Evolutionary conservation across 2,888 invertebrate genomes (phyloP), one percentile per base, ranked within the genome.

Genomic region (Drosophila buzzatii): DNA sequence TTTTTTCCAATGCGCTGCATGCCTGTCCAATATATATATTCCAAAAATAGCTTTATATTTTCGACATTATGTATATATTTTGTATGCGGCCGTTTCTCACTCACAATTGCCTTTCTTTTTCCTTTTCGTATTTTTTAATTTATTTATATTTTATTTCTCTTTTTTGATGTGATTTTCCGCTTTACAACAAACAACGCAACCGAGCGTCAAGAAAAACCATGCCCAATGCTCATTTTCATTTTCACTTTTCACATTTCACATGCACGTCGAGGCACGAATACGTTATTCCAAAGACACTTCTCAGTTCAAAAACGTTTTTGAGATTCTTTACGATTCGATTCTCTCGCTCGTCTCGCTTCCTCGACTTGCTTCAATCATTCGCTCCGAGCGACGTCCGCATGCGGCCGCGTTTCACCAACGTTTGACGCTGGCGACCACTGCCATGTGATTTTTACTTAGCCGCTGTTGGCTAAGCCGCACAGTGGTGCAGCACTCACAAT

Each of bases 391-490:
- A 81, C 79, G 82, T 84, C 91, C 89, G 86, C 80, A 91, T 90
- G 85, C 89, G 90, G 82, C 84, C 81, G 89, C 88, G 89, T 84
- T 87, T 92, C 88, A 85, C 85, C 82, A 85, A 83, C 88, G 90
- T 91, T 90, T 91, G 90, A 81, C 71, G 77, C 74, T 71, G 67
- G 53, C 72, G 61, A 70, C 75, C 76, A 66, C 66, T 68, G 90
- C 72, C 85, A 82, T 88, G 85, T 88, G 85, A 73, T 76, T 88
- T 90, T 79, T 85, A 88, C 90, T 89, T 86, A 65, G 70, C 69
- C 60, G 76, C 63, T 69, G 76, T 67, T 73, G 65, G 41, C 52
- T 68, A 47, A 52, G 70, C 14, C n/a, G 78, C 73, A 77, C 81
- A 67, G 76, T 77, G 81, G 81, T 1, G 27, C 55, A 7, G 37